Conservation (phyloP, 1,140 invertebrate genomes). For the Hyphantria cunea region DNA sequence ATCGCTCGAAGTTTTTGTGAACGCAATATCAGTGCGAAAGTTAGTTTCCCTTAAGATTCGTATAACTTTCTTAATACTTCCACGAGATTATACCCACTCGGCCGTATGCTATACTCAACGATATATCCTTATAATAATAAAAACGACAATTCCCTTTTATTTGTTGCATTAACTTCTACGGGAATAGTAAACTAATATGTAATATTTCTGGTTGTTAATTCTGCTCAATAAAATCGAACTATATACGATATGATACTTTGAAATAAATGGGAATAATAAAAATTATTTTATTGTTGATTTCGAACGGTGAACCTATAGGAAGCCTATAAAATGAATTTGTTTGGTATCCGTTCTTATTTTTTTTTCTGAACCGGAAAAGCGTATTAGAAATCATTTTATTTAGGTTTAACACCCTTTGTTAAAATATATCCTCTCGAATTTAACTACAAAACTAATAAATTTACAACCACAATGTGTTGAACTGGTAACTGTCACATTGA, state of each 20-base stretch:
- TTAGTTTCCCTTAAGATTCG: constrained; percentile 69
- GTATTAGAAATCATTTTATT: not conserved
- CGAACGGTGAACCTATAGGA: not conserved
- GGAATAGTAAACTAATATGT: constrained; percentile 43
- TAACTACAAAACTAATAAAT: constrained; percentile 18
- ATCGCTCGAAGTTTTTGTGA: constrained; percentile 64
- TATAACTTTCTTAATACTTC: constrained; percentile 76
- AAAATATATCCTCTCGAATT: not conserved
- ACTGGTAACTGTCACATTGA: constrained; percentile 45
- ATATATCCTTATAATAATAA: constrained; percentile 74
- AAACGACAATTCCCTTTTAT: constrained; percentile 72
- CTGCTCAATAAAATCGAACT: constrained; percentile 67
- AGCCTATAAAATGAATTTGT: no score
- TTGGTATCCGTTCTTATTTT: no score
- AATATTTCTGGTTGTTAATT: constrained; percentile 71
- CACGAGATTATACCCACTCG: constrained; percentile 62
- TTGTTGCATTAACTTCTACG: constrained; percentile 67
- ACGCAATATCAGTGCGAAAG: constrained; percentile 65
- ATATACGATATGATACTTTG: constrained; percentile 45
- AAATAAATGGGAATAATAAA: constrained; percentile 20
- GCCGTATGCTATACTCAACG: constrained; percentile 55
- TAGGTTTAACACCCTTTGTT: not conserved
- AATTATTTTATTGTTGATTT: constrained; percentile 17
- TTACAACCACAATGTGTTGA: constrained; percentile 1
- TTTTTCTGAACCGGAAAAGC: not conserved